Percentiles rank a stretch among this genome's conserved stretches.
Conservation (phyloP, 2,113 vertebrate species). For the Fulmarus glacialis region DNA sequence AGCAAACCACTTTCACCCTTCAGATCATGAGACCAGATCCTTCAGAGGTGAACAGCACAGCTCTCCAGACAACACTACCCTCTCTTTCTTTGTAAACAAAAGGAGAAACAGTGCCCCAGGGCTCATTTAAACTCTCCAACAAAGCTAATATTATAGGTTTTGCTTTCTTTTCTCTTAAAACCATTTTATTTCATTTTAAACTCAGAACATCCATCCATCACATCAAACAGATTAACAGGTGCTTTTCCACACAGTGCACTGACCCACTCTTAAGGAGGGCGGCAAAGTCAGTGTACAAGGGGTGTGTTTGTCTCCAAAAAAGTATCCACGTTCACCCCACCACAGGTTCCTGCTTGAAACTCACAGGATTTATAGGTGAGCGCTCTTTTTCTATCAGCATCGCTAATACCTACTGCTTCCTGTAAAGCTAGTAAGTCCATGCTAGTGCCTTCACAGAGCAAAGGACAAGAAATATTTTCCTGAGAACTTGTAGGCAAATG, state of each 20-base stretch:
- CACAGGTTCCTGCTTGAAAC: background rate
- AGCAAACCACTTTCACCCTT: background rate
- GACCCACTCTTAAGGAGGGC: background rate
- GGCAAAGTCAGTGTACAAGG: background rate
- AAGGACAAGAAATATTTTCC: background rate
- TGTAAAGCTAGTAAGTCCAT: background rate
- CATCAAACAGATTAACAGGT: background rate
- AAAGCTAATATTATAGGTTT: background rate
- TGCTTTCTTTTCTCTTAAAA: background rate
- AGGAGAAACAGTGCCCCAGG: background rate
- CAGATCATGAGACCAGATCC: background rate
- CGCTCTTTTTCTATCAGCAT: background rate
- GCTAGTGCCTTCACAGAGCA: background rate
- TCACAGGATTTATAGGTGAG: background rate
- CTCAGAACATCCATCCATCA: background rate
- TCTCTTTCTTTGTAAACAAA: background rate
- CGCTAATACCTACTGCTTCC: background rate
- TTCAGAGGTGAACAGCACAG: background rate
- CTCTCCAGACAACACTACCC: background rate
- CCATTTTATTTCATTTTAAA: background rate
- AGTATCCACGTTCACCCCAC: rapidly evolving
- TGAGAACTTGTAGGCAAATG: background rate
- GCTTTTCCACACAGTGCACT: background rate
- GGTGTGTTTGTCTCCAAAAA: background rate
- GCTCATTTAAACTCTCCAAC: background rate